phyloP scores from a whole-genome alignment of 1,140 invertebrate genomes.

The Oppia nitens region DNA sequence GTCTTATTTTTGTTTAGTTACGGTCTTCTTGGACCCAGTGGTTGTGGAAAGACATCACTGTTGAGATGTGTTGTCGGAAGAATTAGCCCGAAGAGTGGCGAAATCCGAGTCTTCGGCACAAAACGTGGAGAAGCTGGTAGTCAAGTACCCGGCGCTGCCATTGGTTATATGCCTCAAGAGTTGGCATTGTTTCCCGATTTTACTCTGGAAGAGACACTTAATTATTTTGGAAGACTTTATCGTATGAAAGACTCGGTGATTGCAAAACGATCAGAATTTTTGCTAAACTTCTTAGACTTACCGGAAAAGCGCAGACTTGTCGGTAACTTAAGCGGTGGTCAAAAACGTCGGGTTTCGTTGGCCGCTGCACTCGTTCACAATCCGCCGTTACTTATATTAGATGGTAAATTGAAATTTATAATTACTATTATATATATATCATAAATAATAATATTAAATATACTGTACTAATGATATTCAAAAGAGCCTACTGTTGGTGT shows the following conservation, averaged over 20 bases:
- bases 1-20: slow-evolving; percentile 39
- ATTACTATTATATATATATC: too few relatives aligned
- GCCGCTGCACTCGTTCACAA: slow-evolving; percentile 56
- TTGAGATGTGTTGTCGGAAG: slow-evolving; percentile 29
- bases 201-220: slow-evolving; percentile 28
- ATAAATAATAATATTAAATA: too few relatives aligned
- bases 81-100: slow-evolving; percentile 25
- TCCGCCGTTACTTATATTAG: slow-evolving; percentile 28
- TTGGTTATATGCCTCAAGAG: slow-evolving; percentile 34
- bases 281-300: slow-evolving; percentile 71
- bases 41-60: slow-evolving; percentile 33
- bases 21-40: slow-evolving; percentile 42
- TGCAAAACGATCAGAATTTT: slow-evolving; percentile 54
- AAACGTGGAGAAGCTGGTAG: slow-evolving; percentile 25
- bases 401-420: background rate
- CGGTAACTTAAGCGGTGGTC: slow-evolving; percentile 53
- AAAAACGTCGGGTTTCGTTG: slow-evolving; percentile 77
- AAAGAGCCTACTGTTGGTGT: slow-evolving; percentile 34
- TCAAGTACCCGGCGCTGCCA: slow-evolving; percentile 28
- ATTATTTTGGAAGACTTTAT: slow-evolving; percentile 27
- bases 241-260: slow-evolving; percentile 43
- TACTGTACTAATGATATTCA: too few relatives aligned
- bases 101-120: slow-evolving; percentile 27
- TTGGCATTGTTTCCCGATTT: slow-evolving; percentile 29
- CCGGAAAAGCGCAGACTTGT: slow-evolving; percentile 34